phyloP scores from a whole-genome alignment of 2,888 invertebrate species.

The Proisotoma minuta region DNA sequence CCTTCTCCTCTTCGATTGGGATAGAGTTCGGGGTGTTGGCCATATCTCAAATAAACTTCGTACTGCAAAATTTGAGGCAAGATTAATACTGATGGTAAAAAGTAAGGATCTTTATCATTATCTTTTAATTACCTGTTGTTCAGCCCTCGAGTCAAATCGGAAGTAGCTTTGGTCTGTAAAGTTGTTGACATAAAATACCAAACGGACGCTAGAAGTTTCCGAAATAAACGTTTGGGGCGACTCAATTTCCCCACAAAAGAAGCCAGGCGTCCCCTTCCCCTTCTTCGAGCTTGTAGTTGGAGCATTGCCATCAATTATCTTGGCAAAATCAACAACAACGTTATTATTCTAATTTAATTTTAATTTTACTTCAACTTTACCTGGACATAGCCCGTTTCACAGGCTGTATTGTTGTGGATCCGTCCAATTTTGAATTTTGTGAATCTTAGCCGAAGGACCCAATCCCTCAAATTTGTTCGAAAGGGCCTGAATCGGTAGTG shows the following conservation, averaged over 20 bases:
- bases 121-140: no score
- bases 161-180: slow-evolving; percentile 88
- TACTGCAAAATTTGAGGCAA: no score
- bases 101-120: no score
- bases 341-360: background rate
- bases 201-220: slow-evolving; percentile 86
- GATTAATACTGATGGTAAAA: no score
- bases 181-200: slow-evolving; percentile 86
- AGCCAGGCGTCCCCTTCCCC: slow-evolving; percentile 78
- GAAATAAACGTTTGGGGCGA: slow-evolving; percentile 92
- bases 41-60: slow-evolving; percentile 82
- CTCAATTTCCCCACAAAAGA: slow-evolving; percentile 89
- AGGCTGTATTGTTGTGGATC: slow-evolving; percentile 78
- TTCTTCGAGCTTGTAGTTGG: slow-evolving; percentile 50
- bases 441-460: slow-evolving; percentile 82
- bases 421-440: slow-evolving; percentile 89
- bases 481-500: slow-evolving; percentile 85
- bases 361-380: slow-evolving; percentile 58
- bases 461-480: slow-evolving; percentile 80
- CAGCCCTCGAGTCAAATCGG: slow-evolving; percentile 79
- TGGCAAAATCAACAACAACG: slow-evolving; percentile 47
- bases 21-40: slow-evolving; percentile 89
- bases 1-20: slow-evolving; percentile 82
- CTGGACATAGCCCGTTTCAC: slow-evolving; percentile 84
- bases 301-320: slow-evolving; percentile 84